These are phyloP conservation scores for Lydus trimaculatus DNA, from an alignment of 2,888 invertebrate genomes.

Conservation along the genomic window DNA sequence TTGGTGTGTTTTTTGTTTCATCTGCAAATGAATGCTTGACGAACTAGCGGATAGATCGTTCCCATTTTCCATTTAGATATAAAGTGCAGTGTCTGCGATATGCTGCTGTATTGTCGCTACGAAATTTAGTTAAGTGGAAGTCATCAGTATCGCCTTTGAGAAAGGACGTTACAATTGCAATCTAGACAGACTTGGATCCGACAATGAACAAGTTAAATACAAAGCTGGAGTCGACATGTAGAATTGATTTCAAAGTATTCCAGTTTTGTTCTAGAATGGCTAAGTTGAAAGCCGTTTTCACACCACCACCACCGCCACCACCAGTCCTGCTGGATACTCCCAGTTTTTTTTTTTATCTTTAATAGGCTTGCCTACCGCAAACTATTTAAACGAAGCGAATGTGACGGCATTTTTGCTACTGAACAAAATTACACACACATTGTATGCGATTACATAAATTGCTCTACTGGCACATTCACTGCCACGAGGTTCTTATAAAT, in stretches of 20 bases:
- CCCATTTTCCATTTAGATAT: constrained; percentile 20
- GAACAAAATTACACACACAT: constrained; percentile 16
- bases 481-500: constrained; percentile 23
- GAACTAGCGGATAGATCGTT: neutral
- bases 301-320: neutral
- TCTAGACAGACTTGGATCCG: constrained; percentile 6
- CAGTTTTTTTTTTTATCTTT: neutral
- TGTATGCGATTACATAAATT: constrained; percentile 37
- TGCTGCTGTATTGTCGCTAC: constrained; percentile 22
- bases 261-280: constrained; percentile 15
- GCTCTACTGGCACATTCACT: constrained; percentile 20
- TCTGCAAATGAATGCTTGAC: neutral
- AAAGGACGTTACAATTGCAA: constrained; percentile 22
- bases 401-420: constrained; percentile 22
- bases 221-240: constrained; percentile 12
- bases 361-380: neutral
- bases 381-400: neutral
- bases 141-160: constrained; percentile 21
- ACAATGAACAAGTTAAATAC: constrained; percentile 15
- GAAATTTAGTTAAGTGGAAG: constrained; percentile 29
- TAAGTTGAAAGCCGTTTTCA: neutral
- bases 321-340: neutral
- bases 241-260: constrained; percentile 20
- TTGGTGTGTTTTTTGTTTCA: neutral
- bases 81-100: constrained; percentile 13